Evolutionary conservation across 2,113 vertebrate species (phyloP).

Genomic region (Hemibagrus wyckioides): DNA sequence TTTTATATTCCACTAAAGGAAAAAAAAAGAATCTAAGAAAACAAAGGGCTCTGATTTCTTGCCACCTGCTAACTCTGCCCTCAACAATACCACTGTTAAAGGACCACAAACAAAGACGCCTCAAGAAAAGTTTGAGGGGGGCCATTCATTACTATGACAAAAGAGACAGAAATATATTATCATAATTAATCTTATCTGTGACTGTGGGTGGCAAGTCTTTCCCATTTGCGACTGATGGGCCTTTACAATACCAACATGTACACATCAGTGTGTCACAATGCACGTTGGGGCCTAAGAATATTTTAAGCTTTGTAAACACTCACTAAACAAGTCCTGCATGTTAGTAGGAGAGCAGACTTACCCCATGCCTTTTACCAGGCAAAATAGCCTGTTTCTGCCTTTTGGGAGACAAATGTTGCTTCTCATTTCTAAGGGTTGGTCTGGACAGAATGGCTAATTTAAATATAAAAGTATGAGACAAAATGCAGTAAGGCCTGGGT

Average conservation of each 20-base stretch:
- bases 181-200: conserved; percentile 93
- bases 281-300: conserved; percentile 61
- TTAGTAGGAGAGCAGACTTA: conserved; percentile 46
- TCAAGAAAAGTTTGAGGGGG: conserved; percentile 84
- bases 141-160: conserved; percentile 93
- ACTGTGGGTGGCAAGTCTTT: conserved; percentile 85
- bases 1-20: conserved; percentile 60
- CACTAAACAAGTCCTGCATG: conserved; percentile 55
- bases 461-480: neutral
- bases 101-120: conserved; percentile 85
- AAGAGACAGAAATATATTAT: conserved; percentile 94
- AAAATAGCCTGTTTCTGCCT: conserved; percentile 37
- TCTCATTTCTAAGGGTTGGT: conserved; percentile 20
- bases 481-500: neutral
- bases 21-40: conserved; percentile 57
- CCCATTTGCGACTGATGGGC: conserved; percentile 62
- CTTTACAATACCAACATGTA: conserved; percentile 68
- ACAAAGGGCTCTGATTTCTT: conserved; percentile 81
- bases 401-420: conserved; percentile 43
- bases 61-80: conserved; percentile 86
- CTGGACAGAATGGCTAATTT: neutral
- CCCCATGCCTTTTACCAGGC: conserved; percentile 45
- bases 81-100: conserved; percentile 87
- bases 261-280: conserved; percentile 67
- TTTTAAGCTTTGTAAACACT: conserved; percentile 69